Base-by-base conservation (phyloP, 2,888 invertebrate species). In the Pyrochroa serraticornis region DNA sequence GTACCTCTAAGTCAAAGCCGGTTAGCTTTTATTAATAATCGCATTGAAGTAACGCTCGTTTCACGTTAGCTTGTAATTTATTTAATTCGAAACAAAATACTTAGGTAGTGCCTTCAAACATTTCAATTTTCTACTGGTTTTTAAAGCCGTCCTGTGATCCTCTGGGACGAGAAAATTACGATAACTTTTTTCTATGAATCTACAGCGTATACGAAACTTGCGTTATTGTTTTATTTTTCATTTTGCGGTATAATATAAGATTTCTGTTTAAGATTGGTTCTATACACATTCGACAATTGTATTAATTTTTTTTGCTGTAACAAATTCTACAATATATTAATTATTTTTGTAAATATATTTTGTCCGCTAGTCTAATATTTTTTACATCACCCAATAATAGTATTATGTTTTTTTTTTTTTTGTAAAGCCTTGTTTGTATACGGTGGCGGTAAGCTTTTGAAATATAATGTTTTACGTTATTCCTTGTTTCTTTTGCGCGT, bases 361-460 rank as follows among this genome's bases (percentile, higher is more conserved):
- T 54, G 50, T 54, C 54, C 39, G 37, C 59, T 59, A 59, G 59
- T 59, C 59, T 59, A 59, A 58, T 49, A 53, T 48, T 59, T 59
- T 53, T 59, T 48, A 54, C 54, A 59, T 59, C 59, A 59, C 54
- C 46, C 44, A 55, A 48, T 55, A 55, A 51, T 59, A 59, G 49
- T 59, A 59, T 54, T 49, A 54, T 53, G 45, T 41, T 32, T 43
- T 43, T 54, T 32, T 43, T 43, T 54, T 54, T 59, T 59, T 59
- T 59, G 54, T 54, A 54, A 59, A 51, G 47, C 45, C 49, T 42
- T 43, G 31, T 31, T 59, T 59, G 53, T 59, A 54, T 54, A 59
- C 50, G 59, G 59, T 59, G 59, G 54, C 50, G 59, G 59, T 59
- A 58, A 37, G 57, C 54, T 59, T 59, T 49, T 48, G 53, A 59